These are phyloP conservation scores for Drosophila mojavensis DNA, from an alignment of 1,140 invertebrate species.

Conservation along the genomic window DNA sequence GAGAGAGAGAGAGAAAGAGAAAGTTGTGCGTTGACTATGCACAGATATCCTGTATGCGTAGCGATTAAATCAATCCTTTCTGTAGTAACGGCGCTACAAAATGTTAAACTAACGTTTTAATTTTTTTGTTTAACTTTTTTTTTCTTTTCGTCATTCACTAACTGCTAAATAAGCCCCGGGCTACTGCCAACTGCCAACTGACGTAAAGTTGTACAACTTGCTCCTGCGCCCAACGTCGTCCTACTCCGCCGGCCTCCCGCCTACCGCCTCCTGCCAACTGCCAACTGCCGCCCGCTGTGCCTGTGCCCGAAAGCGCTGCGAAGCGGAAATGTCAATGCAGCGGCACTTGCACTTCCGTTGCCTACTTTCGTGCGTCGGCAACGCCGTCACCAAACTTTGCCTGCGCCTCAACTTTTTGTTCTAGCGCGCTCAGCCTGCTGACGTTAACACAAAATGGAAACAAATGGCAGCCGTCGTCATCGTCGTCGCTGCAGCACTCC, in stretches of 20 bases:
- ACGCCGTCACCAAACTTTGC: slow-evolving; percentile 57
- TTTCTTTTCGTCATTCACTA: slow-evolving; percentile 21
- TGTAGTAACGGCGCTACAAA: slow-evolving; percentile 14
- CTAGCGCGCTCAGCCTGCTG: slow-evolving; percentile 70
- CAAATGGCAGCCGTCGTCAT: slow-evolving; percentile 64
- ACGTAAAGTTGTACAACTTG: slow-evolving; percentile 64
- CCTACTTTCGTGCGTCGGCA: slow-evolving; percentile 64
- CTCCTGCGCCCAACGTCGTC: slow-evolving; percentile 2
- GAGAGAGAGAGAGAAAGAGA: background rate
- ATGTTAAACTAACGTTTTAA: slow-evolving; percentile 29
- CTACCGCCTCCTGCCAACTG: no score
- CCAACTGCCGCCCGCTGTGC: background rate
- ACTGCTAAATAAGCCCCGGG: slow-evolving; percentile 54
- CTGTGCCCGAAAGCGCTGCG: slow-evolving; percentile 62
- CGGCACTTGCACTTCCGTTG: slow-evolving; percentile 78
- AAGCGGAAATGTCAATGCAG: slow-evolving; percentile 81
- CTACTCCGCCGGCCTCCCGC: background rate
- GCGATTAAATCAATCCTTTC: slow-evolving; percentile 27
- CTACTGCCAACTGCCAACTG: slow-evolving; percentile 65
- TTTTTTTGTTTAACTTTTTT: background rate
- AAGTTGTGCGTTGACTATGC: background rate
- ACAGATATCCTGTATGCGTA: slow-evolving; percentile 26
- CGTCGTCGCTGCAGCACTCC: slow-evolving; percentile 11
- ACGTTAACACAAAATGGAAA: slow-evolving; percentile 81
- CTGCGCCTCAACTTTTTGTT: slow-evolving; percentile 61